phyloP scores from a whole-genome alignment of 2,888 invertebrate genomes.

The Chaetogeoica ovagalla region DNA sequence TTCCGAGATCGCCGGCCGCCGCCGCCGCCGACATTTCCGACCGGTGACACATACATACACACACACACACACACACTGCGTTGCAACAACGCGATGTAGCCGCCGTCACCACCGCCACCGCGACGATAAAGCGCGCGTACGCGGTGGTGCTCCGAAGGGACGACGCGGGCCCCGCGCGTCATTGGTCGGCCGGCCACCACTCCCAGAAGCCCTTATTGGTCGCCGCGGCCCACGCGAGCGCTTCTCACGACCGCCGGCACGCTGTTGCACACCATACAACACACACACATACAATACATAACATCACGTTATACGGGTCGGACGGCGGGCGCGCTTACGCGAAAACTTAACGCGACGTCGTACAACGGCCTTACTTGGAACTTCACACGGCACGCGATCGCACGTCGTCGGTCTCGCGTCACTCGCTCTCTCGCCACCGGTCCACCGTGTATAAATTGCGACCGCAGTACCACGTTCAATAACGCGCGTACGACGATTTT shows the following conservation, averaged over 20 bases:
- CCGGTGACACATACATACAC: no score
- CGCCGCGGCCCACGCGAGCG: slow-evolving; percentile 45
- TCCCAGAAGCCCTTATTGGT: slow-evolving; percentile 47
- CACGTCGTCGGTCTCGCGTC: slow-evolving; percentile 1
- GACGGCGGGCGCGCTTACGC: slow-evolving; percentile 18
- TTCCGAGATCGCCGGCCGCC: no score
- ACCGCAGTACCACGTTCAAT: not conserved
- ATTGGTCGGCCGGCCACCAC: slow-evolving; percentile 48
- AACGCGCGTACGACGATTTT: not conserved
- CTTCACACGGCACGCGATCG: slow-evolving; percentile 33
- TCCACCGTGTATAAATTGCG: not conserved
- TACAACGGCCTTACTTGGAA: slow-evolving; percentile 25
- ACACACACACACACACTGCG: no score
- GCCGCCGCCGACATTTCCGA: no score
- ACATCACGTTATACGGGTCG: not conserved
- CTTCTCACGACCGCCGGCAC: not conserved
- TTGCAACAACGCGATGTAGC: no score
- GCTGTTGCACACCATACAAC: not conserved
- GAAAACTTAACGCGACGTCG: slow-evolving; percentile 27
- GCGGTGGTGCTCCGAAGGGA: not conserved
- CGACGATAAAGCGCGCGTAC: no score
- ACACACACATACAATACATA: no score
- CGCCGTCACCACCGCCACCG: not conserved
- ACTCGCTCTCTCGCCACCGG: not conserved
- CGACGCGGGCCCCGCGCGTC: slow-evolving; percentile 7